Evolutionary conservation across 1,140 invertebrate genomes (phyloP).

Genomic region (Monomorium pharaonis): DNA sequence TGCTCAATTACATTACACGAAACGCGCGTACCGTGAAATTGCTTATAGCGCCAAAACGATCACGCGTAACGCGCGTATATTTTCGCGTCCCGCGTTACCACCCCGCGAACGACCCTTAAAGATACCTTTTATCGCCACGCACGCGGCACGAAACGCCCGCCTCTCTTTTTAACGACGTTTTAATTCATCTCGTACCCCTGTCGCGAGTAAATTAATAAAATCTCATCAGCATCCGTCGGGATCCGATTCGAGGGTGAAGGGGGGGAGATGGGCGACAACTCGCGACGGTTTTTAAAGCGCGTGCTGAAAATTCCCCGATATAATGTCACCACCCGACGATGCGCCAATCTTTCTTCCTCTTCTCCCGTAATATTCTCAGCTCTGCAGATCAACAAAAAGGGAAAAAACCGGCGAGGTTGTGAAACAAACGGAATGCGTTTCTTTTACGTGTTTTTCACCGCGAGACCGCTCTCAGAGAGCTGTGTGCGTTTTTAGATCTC

Average conservation of each 20-base stretch:
- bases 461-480: not conserved
- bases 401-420: too few species aligned
- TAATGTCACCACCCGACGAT: slow-evolving; percentile 11
- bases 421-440: not conserved
- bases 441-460: not conserved
- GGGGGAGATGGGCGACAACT: not conserved
- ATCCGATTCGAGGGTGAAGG: too few species aligned
- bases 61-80: slow-evolving; percentile 15
- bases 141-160: not conserved
- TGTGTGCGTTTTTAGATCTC: not conserved
- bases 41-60: slow-evolving; percentile 22
- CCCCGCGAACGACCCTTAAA: not conserved
- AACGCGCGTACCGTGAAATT: slow-evolving; percentile 39
- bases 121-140: not conserved
- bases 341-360: too few species aligned
- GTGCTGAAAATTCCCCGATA: not conserved
- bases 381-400: not conserved
- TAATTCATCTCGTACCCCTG: not conserved
- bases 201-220: slow-evolving; percentile 9
- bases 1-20: slow-evolving; percentile 65
- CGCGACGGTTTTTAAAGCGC: not conserved
- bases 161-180: slow-evolving; percentile 3
- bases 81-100: not conserved
- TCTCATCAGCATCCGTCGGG: not conserved
- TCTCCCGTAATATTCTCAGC: not conserved